Base-by-base conservation (phyloP, 92 coral and sea anemone species). In the Scolanthus callimorphus region DNA sequence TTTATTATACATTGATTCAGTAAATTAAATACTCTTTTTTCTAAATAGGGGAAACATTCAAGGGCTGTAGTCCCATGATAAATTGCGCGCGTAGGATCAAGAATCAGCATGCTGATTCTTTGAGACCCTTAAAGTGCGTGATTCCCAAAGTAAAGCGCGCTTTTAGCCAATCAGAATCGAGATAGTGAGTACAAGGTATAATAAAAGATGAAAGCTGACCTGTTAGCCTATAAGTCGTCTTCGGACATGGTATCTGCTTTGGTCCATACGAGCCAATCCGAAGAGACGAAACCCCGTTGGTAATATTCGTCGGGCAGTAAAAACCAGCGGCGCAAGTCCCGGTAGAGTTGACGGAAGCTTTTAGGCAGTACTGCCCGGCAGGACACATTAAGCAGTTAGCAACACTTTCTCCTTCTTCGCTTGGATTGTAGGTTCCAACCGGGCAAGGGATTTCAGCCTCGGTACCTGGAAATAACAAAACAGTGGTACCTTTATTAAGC, bases 191-290 rank as follows among this genome's bases (percentile, higher is more conserved):
- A n/a, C n/a, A n/a, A n/a, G n/a, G n/a, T n/a, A n/a, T n/a, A n/a
- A n/a, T n/a, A n/a, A n/a, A n/a, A n/a, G n/a, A n/a, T n/a, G n/a
- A n/a, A n/a, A n/a, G n/a, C n/a, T n/a, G n/a, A n/a, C n/a, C n/a
- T n/a, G n/a, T n/a, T n/a, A n/a, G n/a, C 15, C 89, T 78, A 44
- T 57, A 92, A 31, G 94, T 92, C 53, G 84, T 77, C 62, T 90
- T 90, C 6, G 98, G 98, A 50, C 98, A 92, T 0, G 96, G 94
- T 0, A 88, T 70, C 74, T 92, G 98, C 11, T 52, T 62, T 0
- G 98, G 90, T 2, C 98, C 98, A 58, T 88, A 92, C 0, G 98
- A 92, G n/a, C 98, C 98, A 59, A 92, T 88, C 25, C 88, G 79
- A 8, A 84, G 67, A 48, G 80, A 71, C 11, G 96, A 92, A 20